Conservation (phyloP, 2,797 vertebrate genomes). For the Anisognathus igniventris region DNA sequence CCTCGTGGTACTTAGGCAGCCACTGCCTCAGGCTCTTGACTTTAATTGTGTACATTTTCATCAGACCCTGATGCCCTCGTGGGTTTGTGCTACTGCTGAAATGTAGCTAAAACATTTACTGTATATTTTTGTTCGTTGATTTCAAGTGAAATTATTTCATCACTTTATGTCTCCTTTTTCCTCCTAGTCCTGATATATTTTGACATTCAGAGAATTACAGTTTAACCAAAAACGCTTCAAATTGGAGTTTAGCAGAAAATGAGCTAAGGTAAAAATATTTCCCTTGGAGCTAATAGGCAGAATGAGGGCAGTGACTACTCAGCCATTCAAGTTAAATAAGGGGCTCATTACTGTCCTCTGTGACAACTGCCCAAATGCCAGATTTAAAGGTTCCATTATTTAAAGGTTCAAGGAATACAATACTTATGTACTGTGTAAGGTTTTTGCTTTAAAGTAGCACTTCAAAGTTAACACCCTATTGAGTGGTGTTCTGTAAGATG, state of each 20-base stretch:
- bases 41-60: constrained; percentile 27
- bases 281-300: background rate
- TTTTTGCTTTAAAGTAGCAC: background rate
- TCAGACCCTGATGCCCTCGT: background rate
- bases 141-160: background rate
- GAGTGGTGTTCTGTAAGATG: background rate
- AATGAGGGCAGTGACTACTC: background rate
- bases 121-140: background rate
- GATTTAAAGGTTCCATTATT: background rate
- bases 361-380: background rate
- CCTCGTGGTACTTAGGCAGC: background rate
- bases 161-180: background rate
- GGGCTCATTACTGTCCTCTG: background rate
- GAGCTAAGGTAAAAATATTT: background rate
- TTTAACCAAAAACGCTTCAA: background rate
- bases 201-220: background rate
- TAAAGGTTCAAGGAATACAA: background rate
- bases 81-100: background rate
- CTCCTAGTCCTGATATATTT: background rate
- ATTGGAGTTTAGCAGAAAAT: background rate
- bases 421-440: background rate
- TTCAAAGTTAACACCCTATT: background rate
- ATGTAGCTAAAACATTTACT: background rate
- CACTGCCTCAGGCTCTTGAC: background rate
- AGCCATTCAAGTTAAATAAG: background rate